These are phyloP conservation scores for Lordiphosa mommai DNA, from an alignment of 1,140 invertebrate genomes.

Conservation along the genomic window DNA sequence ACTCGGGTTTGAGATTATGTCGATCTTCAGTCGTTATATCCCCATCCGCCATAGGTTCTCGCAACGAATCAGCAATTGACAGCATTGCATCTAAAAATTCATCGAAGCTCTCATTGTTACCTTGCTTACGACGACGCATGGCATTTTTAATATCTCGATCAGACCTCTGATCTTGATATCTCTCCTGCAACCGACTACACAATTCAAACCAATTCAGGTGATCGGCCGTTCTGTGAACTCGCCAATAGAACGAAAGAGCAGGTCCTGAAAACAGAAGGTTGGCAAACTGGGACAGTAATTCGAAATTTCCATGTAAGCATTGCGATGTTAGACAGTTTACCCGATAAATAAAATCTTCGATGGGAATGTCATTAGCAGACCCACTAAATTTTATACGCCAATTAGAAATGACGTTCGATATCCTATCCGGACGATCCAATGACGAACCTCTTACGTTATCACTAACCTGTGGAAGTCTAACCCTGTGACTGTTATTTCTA, in stretches of 20 bases:
- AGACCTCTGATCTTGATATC: background rate
- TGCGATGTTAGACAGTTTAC: too few relatives aligned
- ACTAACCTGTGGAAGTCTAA: background rate
- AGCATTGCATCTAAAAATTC: background rate
- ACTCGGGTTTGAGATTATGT: background rate
- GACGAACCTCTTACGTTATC: too few relatives aligned
- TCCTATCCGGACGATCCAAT: too few relatives aligned
- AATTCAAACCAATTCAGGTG: conserved; percentile 5
- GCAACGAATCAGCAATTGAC: background rate
- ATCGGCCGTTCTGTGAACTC: background rate
- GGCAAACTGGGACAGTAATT: background rate
- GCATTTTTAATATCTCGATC: background rate
- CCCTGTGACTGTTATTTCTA: background rate
- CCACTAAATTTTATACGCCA: background rate
- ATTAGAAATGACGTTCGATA: too few relatives aligned
- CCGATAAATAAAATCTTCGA: background rate
- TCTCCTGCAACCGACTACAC: conserved; percentile 1
- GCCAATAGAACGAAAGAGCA: conserved; percentile 4
- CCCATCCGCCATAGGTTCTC: background rate
- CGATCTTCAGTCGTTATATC: background rate
- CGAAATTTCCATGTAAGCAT: background rate
- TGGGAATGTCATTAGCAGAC: background rate
- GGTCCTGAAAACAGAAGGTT: background rate
- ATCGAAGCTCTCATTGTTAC: background rate
- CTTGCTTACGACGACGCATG: background rate